phyloP scores from a whole-genome alignment of 2,113 vertebrate genomes.

The Heterotilapia buettikoferi region DNA sequence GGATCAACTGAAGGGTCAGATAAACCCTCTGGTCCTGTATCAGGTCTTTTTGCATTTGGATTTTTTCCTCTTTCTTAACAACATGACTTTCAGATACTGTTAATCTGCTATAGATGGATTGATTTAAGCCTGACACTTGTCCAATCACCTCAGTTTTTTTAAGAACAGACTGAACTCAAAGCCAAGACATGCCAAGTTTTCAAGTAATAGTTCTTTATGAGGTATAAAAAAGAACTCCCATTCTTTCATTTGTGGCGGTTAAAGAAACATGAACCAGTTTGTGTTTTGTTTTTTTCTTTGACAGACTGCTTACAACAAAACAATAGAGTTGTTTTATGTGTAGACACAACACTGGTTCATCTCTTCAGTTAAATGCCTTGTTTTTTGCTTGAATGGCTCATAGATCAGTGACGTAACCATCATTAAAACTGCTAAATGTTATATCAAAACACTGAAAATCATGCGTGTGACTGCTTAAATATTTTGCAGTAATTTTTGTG shows the following conservation, averaged over 20 bases:
- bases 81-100: not conserved
- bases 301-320: not conserved
- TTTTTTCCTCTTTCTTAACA: not conserved
- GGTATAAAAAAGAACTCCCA: no score
- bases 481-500: not conserved
- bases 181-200: not conserved
- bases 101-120: not conserved
- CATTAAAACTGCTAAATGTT: not conserved
- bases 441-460: not conserved
- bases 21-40: not conserved
- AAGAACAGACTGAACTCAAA: not conserved
- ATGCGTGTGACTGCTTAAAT: not conserved
- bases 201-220: not conserved
- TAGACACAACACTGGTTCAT: not conserved
- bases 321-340: not conserved
- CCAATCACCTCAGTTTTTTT: not conserved
- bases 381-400: not conserved
- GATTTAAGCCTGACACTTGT: not conserved
- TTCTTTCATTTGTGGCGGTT: not conserved
- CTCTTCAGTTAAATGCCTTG: not conserved
- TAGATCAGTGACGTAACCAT: not conserved
- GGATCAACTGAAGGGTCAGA: not conserved
- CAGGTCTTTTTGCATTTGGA: not conserved
- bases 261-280: not conserved
- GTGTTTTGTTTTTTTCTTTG: not conserved